phyloP scores from a whole-genome alignment of 2,797 vertebrate species.

The Cyclura pinguis region DNA sequence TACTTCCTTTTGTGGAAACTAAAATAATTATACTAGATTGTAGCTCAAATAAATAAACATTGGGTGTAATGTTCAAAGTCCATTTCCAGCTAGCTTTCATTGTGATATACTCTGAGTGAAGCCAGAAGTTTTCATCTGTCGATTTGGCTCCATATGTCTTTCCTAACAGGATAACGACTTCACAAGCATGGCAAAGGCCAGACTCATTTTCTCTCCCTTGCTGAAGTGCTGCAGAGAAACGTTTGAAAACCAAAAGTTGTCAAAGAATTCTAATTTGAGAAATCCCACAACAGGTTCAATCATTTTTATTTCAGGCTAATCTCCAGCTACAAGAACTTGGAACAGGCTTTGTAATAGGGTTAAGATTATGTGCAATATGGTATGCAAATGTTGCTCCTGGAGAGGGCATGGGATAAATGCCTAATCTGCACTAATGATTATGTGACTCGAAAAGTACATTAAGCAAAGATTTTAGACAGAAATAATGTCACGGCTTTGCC shows the following conservation, averaged over 20 bases:
- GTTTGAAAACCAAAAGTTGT: conserved; percentile 55
- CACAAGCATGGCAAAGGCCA: conserved; percentile 55
- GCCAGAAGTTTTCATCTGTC: conserved; percentile 54
- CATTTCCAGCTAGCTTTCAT: conserved; percentile 42
- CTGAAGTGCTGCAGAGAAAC: conserved; percentile 61
- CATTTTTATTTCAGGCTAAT: conserved; percentile 40
- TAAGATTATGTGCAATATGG: conserved; percentile 49
- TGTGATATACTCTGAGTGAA: conserved; percentile 45
- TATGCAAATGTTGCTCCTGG: conserved; percentile 41
- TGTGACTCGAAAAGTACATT: conserved; percentile 21
- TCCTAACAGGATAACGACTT: conserved; percentile 65
- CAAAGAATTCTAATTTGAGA: conserved; percentile 65
- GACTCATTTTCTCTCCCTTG: conserved; percentile 60
- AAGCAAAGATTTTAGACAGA: conserved; percentile 49
- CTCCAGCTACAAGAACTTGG: conserved; percentile 34
- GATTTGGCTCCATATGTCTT: conserved; percentile 51
- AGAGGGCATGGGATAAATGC: conserved; percentile 45
- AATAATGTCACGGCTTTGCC: conserved; percentile 28
- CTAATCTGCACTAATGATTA: conserved; percentile 46
- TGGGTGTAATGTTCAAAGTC: conserved; percentile 16
- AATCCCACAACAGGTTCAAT: conserved; percentile 56
- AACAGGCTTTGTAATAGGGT: conserved; percentile 22
- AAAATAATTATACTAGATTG: not conserved
- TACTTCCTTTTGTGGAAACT: conserved; percentile 6
- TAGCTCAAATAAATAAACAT: conserved; percentile 44